Evolutionary conservation across 2,113 vertebrate genomes (phyloP).

Genomic region (Piprites chloris): DNA sequence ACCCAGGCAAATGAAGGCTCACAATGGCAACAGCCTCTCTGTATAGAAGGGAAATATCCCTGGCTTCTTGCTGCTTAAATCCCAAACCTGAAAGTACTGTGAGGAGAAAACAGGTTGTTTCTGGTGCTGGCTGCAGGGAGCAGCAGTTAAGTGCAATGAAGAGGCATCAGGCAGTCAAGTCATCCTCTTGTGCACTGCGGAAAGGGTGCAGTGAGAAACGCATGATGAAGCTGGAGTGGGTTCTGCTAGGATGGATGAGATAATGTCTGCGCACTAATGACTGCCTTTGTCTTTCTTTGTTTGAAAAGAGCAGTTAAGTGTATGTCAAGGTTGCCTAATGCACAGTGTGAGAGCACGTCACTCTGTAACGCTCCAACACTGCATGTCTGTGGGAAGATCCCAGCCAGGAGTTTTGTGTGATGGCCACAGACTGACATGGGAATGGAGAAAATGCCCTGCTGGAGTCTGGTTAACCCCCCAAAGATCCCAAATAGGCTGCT

Average conservation of each 20-base stretch:
- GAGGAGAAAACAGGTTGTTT: background rate
- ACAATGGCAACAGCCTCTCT: background rate
- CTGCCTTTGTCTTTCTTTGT: background rate
- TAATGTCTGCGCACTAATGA: background rate
- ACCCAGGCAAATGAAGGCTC: background rate
- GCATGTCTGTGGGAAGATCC: background rate
- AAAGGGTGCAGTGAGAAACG: background rate
- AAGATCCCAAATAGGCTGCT: background rate
- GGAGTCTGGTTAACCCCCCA: background rate
- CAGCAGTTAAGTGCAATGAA: background rate
- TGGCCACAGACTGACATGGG: background rate
- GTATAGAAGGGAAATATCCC: background rate
- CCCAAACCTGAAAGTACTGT: background rate
- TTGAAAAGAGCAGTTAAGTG: background rate
- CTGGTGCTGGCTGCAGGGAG: background rate
- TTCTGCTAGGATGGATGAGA: slow-evolving; percentile 4
- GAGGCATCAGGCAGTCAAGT: background rate
- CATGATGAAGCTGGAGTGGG: background rate
- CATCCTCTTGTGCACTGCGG: background rate
- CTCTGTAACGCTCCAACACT: rapidly evolving
- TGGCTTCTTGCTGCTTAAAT: background rate
- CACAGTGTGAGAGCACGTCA: background rate
- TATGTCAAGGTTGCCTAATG: background rate
- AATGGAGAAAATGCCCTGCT: background rate
- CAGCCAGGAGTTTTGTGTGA: background rate